phyloP scores from a whole-genome alignment of 2,113 vertebrate genomes.

The Hemicordylus capensis region DNA sequence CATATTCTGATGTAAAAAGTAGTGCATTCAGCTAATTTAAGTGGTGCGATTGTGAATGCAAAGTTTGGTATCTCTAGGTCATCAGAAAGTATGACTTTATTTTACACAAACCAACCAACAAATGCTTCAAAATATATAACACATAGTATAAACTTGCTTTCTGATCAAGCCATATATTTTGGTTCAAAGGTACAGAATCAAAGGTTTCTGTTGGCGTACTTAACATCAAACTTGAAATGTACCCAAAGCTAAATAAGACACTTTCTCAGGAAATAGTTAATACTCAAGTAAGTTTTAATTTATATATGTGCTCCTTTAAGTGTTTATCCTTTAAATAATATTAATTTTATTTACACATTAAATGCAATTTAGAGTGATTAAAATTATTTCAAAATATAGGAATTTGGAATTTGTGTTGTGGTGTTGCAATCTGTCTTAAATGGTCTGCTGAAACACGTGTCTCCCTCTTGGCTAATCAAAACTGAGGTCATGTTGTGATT shows the following conservation, averaged over 20 bases:
- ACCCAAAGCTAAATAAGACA: slow-evolving; percentile 84
- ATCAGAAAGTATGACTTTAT: too few species aligned
- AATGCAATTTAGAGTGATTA: neutral
- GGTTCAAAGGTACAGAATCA: slow-evolving; percentile 88
- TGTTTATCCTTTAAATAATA: neutral
- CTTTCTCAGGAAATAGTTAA: slow-evolving; percentile 86
- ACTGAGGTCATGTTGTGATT: neutral
- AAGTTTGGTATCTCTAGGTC: too few species aligned
- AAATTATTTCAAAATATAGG: neutral
- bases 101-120: too few species aligned
- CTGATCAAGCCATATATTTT: slow-evolving; percentile 57
- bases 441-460: neutral
- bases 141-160: slow-evolving; percentile 36
- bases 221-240: slow-evolving; percentile 91
- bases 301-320: neutral
- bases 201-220: slow-evolving; percentile 93
- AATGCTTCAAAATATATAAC: too few species aligned
- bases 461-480: neutral
- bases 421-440: neutral
- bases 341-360: too few species aligned
- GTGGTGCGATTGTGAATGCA: too few species aligned
- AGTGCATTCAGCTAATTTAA: too few species aligned
- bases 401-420: neutral
- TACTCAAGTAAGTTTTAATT: slow-evolving; percentile 86
- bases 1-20: too few species aligned